Evolutionary conservation across 2,888 invertebrate species (phyloP).

Genomic region (Uropetala carovei): DNA sequence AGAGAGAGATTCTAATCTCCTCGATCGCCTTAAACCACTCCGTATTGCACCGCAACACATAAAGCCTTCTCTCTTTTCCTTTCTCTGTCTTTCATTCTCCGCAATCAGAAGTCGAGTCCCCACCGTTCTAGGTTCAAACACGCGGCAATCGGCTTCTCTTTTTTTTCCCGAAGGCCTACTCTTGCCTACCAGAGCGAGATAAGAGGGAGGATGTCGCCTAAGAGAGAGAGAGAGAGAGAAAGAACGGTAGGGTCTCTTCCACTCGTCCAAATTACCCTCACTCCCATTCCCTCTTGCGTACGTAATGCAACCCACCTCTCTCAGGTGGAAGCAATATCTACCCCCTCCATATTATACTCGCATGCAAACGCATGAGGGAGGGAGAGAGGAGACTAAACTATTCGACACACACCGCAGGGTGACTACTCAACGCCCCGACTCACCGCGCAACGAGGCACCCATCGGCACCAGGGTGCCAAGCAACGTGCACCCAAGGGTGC

Average conservation of each 20-base stretch:
- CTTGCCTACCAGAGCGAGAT: not conserved
- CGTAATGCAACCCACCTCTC: not conserved
- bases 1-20: not conserved
- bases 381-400: not conserved
- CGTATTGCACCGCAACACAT: not conserved
- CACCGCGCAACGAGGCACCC: not conserved
- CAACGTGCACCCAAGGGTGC: conserved; percentile 47
- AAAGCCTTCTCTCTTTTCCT: not conserved
- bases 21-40: conserved; percentile 15
- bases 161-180: not conserved
- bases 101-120: conserved; percentile 3
- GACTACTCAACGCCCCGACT: conserved; percentile 8
- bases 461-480: conserved; percentile 14
- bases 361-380: not conserved
- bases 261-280: too few relatives aligned
- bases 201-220: not conserved
- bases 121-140: not conserved
- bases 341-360: not conserved
- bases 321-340: conserved; percentile 3
- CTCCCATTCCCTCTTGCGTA: too few relatives aligned
- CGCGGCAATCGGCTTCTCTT: not conserved
- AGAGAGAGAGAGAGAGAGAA: too few relatives aligned
- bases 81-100: not conserved
- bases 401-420: conserved; percentile 43
- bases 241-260: too few relatives aligned